These are phyloP conservation scores for Eurystomus glaucurus DNA, from an alignment of 2,797 vertebrate genomes.

Conservation along the genomic window DNA sequence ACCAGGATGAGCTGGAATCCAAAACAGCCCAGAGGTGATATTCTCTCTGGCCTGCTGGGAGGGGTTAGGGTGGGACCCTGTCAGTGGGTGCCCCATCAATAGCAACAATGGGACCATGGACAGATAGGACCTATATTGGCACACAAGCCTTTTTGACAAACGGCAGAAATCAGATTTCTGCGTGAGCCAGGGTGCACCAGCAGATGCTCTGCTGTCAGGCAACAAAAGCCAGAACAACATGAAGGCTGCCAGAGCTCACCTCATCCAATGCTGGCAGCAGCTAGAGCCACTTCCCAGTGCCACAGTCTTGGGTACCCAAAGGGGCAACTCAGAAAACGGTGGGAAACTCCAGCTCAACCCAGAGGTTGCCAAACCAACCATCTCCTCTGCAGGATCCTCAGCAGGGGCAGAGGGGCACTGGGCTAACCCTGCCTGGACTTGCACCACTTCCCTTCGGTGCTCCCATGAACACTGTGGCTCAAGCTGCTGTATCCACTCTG, in stretches of 20 bases:
- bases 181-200: not conserved
- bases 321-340: not conserved
- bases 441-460: rapidly evolving
- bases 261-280: not conserved
- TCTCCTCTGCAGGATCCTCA: not conserved
- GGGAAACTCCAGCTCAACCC: not conserved
- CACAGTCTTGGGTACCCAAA: not conserved
- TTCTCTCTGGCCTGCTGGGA: not conserved
- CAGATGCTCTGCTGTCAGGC: not conserved
- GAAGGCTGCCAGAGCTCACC: not conserved
- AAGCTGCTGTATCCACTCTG: not conserved
- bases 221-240: not conserved
- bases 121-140: not conserved
- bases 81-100: not conserved
- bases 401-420: not conserved
- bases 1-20: not conserved
- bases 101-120: not conserved
- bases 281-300: not conserved
- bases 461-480: rapidly evolving
- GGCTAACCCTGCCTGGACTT: not conserved
- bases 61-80: not conserved
- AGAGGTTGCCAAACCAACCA: not conserved
- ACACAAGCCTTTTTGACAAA: not conserved
- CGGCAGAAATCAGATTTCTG: not conserved
- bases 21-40: not conserved